Percentiles rank a stretch among this genome's conserved stretches.
phyloP scores from a whole-genome alignment of 1,140 invertebrate genomes.

The Platyura marginata region DNA sequence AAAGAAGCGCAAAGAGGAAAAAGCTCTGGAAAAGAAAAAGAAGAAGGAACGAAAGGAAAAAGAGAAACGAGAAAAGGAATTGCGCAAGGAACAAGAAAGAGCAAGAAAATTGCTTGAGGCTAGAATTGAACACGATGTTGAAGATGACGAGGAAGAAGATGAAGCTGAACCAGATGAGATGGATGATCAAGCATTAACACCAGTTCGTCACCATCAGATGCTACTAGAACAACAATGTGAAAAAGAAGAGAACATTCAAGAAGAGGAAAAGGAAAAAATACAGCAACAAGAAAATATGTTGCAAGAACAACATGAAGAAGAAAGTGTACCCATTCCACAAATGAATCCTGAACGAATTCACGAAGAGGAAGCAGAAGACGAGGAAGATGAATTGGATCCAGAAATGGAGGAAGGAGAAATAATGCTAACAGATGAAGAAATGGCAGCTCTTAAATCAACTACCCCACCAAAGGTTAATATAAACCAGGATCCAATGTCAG shows the following conservation, averaged over 20 bases:
- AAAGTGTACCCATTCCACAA: neutral
- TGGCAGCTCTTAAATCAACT: no score
- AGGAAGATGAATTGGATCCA: neutral
- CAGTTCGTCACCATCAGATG: no score
- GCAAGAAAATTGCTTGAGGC: constrained; percentile 24
- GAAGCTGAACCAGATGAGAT: neutral
- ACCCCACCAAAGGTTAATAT: no score
- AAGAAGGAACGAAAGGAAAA: constrained; percentile 28
- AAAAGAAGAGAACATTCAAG: neutral
- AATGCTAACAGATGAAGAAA: neutral
- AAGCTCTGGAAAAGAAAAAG: constrained; percentile 32
- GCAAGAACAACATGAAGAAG: neutral
- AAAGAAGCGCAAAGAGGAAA: constrained; percentile 30
- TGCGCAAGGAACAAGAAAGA: constrained; percentile 22
- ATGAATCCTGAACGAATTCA: neutral
- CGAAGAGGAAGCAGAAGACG: neutral
- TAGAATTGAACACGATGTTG: constrained; percentile 12
- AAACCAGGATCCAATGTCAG: no score
- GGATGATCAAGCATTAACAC: no score
- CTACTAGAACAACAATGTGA: neutral
- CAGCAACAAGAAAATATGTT: neutral
- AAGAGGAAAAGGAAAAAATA: neutral
- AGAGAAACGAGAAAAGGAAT: constrained; percentile 26
- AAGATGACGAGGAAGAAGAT: constrained; percentile 10
- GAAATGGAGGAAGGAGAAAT: neutral